Percentiles rank a stretch among this genome's conserved stretches.
Conservation (phyloP, 2,888 invertebrate genomes). For the Silvanus unidentatus region DNA sequence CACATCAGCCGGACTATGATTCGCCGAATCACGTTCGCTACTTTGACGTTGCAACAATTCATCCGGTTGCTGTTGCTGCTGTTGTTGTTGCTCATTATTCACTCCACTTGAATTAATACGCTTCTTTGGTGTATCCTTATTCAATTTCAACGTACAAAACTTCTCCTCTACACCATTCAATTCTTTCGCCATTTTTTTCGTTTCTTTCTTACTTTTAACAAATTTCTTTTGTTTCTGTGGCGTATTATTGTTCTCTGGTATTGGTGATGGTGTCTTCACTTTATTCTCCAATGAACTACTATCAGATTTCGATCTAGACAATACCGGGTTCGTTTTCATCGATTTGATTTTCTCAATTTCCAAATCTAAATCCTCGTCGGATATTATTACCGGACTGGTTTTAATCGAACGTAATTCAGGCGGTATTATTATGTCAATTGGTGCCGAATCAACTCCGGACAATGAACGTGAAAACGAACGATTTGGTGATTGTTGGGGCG, state of each 20-base stretch:
- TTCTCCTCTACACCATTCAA: conserved; percentile 29
- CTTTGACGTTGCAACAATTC: conserved; percentile 43
- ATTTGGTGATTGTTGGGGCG: background rate
- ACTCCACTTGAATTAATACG: no score
- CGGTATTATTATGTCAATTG: conserved; percentile 58
- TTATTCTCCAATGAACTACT: background rate
- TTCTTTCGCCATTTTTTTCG: conserved; percentile 24
- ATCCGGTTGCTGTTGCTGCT: conserved; percentile 10
- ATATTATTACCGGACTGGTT: conserved; percentile 55
- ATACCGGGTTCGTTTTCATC: conserved; percentile 43
- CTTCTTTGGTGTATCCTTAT: conserved; percentile 12
- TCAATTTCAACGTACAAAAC: conserved; percentile 21
- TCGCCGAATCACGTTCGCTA: conserved; percentile 62
- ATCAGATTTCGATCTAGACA: conserved; percentile 2
- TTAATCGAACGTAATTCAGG: conserved; percentile 36
- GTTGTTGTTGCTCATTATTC: conserved; percentile 8
- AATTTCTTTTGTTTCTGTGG: conserved; percentile 4
- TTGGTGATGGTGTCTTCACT: background rate
- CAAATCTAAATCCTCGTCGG: conserved; percentile 62
- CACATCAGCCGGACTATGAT: conserved; percentile 70
- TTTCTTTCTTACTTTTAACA: conserved; percentile 9
- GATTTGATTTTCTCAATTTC: conserved; percentile 60
- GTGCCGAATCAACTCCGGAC: conserved; percentile 57
- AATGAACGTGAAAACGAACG: conserved; percentile 39
- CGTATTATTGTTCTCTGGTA: conserved; percentile 4